Evolutionary conservation across 2,888 invertebrate species (phyloP).

Genomic region (Acanthosepion lycidas): DNA sequence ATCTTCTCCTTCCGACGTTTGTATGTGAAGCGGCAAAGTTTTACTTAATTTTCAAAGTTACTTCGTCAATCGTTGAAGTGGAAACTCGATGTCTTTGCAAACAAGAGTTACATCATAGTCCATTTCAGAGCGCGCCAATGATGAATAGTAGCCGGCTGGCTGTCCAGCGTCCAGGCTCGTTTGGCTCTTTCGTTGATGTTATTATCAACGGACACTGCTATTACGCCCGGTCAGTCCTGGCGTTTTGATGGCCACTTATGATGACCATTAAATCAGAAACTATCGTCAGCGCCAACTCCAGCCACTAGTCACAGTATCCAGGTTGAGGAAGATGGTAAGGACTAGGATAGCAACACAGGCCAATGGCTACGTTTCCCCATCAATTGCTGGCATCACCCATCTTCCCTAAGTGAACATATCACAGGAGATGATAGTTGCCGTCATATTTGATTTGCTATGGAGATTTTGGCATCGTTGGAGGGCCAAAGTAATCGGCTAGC

Average conservation of each 20-base stretch:
- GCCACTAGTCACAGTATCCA: background rate
- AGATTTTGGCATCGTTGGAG: background rate
- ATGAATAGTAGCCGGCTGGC: background rate
- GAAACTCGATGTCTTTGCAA: background rate
- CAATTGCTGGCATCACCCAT: background rate
- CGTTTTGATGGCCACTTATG: constrained; percentile 1
- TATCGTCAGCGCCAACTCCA: background rate
- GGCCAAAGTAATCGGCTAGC: background rate
- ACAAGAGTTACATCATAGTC: background rate
- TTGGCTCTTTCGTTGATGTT: background rate
- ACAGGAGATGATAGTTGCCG: background rate
- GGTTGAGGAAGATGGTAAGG: background rate
- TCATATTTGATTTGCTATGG: constrained; percentile 33
- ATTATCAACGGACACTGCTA: constrained; percentile 33
- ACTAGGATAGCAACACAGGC: background rate
- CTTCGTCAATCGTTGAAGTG: background rate
- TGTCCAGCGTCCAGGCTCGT: background rate
- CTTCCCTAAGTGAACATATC: constrained; percentile 1
- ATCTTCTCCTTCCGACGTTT: background rate
- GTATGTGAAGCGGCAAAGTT: background rate
- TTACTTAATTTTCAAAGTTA: background rate
- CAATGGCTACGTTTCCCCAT: background rate
- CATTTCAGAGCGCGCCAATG: background rate
- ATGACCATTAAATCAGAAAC: constrained; percentile 22
- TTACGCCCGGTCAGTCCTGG: background rate